These are phyloP conservation scores for Tinamus major DNA, from an alignment of 2,797 vertebrate genomes.

Conservation along the genomic window DNA sequence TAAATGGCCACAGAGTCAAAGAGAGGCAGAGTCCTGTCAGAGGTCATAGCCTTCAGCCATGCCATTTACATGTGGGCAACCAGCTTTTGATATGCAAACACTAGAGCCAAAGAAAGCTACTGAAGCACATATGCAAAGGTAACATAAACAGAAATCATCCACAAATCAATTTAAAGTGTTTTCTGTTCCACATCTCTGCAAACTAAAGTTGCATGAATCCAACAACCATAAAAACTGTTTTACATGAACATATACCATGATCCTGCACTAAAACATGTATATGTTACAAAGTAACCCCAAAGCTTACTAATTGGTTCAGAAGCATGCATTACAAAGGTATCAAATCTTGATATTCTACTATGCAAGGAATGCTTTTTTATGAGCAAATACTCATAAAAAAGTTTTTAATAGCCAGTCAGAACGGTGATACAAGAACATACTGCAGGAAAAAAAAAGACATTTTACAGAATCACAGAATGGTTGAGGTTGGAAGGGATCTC, in stretches of 20 bases:
- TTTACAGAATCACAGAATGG: too few species aligned
- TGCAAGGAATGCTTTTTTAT: not conserved
- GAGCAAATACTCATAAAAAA: not conserved
- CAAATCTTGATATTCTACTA: not conserved
- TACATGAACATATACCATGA: conserved; percentile 47
- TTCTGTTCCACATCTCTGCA: not conserved
- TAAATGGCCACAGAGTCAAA: not conserved
- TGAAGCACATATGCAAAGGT: not conserved
- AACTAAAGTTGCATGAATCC: not conserved
- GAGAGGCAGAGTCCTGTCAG: not conserved
- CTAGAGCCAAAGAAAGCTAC: conserved; percentile 28
- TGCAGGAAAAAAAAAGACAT: not conserved
- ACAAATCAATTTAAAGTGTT: not conserved
- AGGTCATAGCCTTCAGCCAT: not conserved
- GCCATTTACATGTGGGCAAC: not conserved
- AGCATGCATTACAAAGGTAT: conserved; percentile 28
- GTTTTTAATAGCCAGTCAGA: not conserved
- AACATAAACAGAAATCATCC: not conserved
- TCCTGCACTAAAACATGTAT: conserved; percentile 27
- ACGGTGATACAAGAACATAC: not conserved
- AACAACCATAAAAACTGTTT: conserved; percentile 14
- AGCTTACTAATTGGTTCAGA: conserved; percentile 29
- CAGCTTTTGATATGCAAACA: not conserved
- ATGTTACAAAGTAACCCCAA: conserved; percentile 53
- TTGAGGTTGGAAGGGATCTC: too few species aligned